Conservation (phyloP, 2,797 vertebrate species). For the Siniperca undulata region DNA sequence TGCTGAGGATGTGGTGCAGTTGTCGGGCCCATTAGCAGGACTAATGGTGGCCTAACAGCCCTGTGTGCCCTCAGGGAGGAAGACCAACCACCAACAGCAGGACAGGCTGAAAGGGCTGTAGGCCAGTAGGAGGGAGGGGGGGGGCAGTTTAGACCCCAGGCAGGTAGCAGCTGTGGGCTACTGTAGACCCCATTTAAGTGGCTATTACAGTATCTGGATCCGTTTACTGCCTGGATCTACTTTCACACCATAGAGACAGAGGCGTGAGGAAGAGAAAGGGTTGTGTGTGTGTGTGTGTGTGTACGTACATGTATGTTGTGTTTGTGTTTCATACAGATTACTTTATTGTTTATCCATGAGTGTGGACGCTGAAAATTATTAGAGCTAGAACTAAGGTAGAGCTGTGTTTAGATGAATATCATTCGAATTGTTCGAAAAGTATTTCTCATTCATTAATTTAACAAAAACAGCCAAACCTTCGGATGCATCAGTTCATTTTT, state of each 20-base stretch:
- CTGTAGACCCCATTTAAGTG: constrained; percentile 72
- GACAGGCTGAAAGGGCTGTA: constrained; percentile 63
- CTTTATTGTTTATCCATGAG: neutral
- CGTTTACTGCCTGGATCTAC: constrained; percentile 61
- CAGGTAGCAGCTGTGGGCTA: constrained; percentile 71
- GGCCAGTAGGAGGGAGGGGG: constrained; percentile 32
- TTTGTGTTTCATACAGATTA: constrained; percentile 6
- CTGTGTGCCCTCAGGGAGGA: constrained; percentile 73
- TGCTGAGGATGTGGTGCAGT: constrained; percentile 79
- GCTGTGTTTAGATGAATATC: neutral
- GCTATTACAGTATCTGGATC: constrained; percentile 71
- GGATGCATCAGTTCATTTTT: neutral
- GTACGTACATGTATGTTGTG: neutral
- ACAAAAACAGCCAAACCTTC: neutral
- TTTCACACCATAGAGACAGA: constrained; percentile 55
- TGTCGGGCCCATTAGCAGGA: constrained; percentile 80
- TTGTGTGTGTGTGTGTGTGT: constrained; percentile 8
- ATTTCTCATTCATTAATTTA: neutral
- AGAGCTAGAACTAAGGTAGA: neutral
- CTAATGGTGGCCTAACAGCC: constrained; percentile 83
- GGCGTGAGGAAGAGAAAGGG: neutral
- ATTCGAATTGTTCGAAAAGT: neutral
- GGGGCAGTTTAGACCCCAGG: constrained; percentile 46
- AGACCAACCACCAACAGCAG: constrained; percentile 75
- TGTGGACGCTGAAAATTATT: neutral